Evolutionary conservation across 2,888 invertebrate species (phyloP), one percentile per base, ranked within the genome.

Genomic region (Chrysomela aeneicollis): DNA sequence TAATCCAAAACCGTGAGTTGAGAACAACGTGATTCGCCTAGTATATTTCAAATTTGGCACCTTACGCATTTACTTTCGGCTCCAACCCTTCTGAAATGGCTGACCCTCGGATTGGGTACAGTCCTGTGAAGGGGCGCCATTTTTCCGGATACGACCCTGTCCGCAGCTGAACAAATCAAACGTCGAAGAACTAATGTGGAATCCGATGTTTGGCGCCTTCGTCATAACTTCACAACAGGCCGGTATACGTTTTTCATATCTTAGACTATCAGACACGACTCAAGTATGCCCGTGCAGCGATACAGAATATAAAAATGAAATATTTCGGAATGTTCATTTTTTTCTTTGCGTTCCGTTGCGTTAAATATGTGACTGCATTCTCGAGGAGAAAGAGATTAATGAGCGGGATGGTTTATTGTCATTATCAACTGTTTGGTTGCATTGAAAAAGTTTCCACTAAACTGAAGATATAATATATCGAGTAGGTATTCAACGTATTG

Each of bases 191-290:
- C 71, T 76, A 77, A 77, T 76, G 75, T 73, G 76, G 73, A 77
- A 74, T 77, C 75, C 71, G 74, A 72, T 76, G 78, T 77, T 79
- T 79, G 77, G 76, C 79, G 78, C 78, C 78, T 78, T 77, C 75
- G 78, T 79, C 79, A 80, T 80, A 80, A 79, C 79, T 80, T 77
- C 74, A 72, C 72, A 72, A 75, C 77, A 73, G 74, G 76, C 71
- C 73, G 71, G 76, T 78, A 79, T 80, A 78, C 76, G 77, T 80
- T 78, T 78, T 68, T 76, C 76, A 68, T 77, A 76, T 77, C 74
- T 74, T 73, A 73, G 42, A 78, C 75, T 74, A 72, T 73, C 76
- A 78, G 77, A 42, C 70, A 64, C 61, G 63, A 69, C 63, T 71
- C 69, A 78, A 76, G 76, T 77, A 76, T 76, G 76, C 73, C 70